Percentiles rank a stretch among this genome's conserved stretches.
Evolutionary conservation across 2,888 invertebrate genomes (phyloP).

Genomic region (Portevinia maculata): DNA sequence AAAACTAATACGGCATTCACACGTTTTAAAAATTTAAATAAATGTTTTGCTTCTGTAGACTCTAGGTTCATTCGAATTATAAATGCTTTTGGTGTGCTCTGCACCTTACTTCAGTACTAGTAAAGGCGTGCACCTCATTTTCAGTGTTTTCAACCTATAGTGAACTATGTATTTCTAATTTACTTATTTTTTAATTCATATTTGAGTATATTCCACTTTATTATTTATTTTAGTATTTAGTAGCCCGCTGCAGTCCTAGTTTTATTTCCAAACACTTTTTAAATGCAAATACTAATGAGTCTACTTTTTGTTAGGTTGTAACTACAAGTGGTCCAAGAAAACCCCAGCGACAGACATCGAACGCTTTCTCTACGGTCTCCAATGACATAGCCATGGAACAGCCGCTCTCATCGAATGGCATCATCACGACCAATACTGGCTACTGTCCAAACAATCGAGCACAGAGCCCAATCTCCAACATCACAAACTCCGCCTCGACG

Average conservation of each 20-base stretch:
- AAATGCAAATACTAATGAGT: constrained; percentile 4
- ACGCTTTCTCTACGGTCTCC: constrained; percentile 82
- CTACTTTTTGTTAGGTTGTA: constrained; percentile 86
- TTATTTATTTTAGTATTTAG: constrained; percentile 59
- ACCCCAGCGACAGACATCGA: constrained; percentile 86
- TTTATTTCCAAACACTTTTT: background rate
- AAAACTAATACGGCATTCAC: too few relatives aligned
- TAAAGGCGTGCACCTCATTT: background rate
- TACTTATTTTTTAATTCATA: constrained; percentile 28
- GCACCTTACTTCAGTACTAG: background rate
- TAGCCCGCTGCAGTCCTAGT: constrained; percentile 65
- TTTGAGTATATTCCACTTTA: constrained; percentile 64
- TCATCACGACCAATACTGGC: constrained; percentile 75
- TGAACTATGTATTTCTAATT: background rate
- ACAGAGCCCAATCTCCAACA: constrained; percentile 84
- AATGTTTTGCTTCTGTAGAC: background rate
- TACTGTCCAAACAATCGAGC: constrained; percentile 76
- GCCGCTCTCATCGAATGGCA: constrained; percentile 75
- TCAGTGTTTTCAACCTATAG: background rate
- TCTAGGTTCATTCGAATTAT: constrained; percentile 2
- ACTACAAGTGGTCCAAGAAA: constrained; percentile 91
- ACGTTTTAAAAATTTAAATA: too few relatives aligned
- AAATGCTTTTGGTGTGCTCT: constrained; percentile 17
- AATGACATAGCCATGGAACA: constrained; percentile 77
- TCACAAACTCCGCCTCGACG: constrained; percentile 81